Percentiles rank a stretch among this genome's conserved stretches.
Conservation (phyloP, 2,888 invertebrate species). For the Eupithecia subumbrata region DNA sequence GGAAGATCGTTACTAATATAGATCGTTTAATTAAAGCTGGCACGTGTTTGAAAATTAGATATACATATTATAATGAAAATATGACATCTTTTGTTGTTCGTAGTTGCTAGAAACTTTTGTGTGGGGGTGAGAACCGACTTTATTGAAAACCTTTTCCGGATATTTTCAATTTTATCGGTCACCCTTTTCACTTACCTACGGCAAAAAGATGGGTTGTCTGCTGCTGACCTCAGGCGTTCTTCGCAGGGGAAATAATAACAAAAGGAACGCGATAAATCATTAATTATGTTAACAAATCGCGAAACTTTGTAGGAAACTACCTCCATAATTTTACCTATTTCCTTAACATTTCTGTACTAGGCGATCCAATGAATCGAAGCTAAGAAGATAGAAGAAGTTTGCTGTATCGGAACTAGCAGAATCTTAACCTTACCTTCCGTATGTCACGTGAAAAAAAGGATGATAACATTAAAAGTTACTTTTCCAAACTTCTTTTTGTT, state of each 20-base stretch:
- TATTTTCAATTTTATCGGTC: no score
- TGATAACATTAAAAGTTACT: conserved; percentile 12
- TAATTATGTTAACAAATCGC: no score
- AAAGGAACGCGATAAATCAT: no score
- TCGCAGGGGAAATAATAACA: no score
- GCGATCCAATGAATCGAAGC: conserved; percentile 76
- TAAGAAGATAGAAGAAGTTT: conserved; percentile 67
- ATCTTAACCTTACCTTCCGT: conserved; percentile 15
- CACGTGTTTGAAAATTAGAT: neutral
- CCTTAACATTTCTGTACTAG: conserved; percentile 59
- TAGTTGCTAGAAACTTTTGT: no score
- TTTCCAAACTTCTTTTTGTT: conserved; percentile 10
- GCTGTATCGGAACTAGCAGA: conserved; percentile 22
- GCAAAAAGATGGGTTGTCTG: no score
- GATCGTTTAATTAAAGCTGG: neutral
- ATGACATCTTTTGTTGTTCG: no score
- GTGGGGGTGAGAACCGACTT: no score
- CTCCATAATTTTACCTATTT: neutral
- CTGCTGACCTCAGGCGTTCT: no score
- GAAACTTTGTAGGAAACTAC: neutral
- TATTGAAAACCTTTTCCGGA: no score
- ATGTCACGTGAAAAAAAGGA: conserved; percentile 16
- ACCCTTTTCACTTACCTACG: no score
- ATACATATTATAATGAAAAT: no score
- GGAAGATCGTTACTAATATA: neutral